A percentile compares a stretch with the other conserved stretches of the same genome.
Conservation (phyloP, 2,113 vertebrate genomes). For the Fukomys damarensis region DNA sequence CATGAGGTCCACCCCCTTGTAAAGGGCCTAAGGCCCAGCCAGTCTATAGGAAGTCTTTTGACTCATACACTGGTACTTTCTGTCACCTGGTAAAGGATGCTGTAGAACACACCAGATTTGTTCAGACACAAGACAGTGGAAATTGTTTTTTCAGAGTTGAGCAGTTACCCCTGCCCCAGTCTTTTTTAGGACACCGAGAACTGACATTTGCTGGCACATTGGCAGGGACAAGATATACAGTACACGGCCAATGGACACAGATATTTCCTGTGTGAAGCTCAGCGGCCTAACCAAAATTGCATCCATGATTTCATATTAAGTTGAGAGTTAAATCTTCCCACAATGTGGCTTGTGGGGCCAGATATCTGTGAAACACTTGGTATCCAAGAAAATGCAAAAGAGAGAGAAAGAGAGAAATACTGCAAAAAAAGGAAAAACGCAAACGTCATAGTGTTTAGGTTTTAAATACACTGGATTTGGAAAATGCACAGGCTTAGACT, state of each 20-base stretch:
- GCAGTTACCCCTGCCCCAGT: background rate
- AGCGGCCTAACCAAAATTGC: slow-evolving; percentile 31
- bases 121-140: background rate
- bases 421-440: slow-evolving; percentile 48
- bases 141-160: slow-evolving; percentile 7
- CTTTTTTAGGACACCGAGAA: background rate
- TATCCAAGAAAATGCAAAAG: slow-evolving; percentile 57
- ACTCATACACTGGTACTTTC: background rate
- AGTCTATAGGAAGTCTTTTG: background rate
- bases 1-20: background rate
- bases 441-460: slow-evolving; percentile 52
- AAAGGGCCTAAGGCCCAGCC: background rate
- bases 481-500: slow-evolving; percentile 55
- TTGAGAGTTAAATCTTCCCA: slow-evolving; percentile 57
- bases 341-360: background rate
- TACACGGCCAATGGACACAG: background rate
- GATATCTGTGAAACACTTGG: slow-evolving; percentile 51
- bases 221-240: background rate
- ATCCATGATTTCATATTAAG: slow-evolving; percentile 43
- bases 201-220: slow-evolving; percentile 16
- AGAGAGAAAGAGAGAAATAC: background rate
- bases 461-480: slow-evolving; percentile 54
- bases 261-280: background rate
- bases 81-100: background rate
- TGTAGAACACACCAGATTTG: background rate